Evolutionary conservation across 2,113 vertebrate genomes (phyloP).

Genomic region (Arenaria interpres): DNA sequence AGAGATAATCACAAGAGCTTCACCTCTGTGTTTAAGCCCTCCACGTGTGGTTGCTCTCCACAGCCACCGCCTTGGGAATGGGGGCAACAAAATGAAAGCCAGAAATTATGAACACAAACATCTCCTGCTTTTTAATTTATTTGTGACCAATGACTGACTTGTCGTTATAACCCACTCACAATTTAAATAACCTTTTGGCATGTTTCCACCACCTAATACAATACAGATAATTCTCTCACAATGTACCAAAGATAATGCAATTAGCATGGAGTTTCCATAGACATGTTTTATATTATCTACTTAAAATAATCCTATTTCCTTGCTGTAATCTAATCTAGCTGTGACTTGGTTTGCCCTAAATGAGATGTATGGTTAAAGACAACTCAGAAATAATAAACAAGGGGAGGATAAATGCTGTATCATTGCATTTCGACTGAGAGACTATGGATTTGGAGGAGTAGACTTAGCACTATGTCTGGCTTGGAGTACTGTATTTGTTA

Average conservation of each 20-base stretch:
- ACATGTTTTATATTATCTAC: conserved; percentile 74
- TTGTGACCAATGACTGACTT: conserved; percentile 9
- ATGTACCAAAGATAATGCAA: conserved; percentile 69
- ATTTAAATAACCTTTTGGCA: conserved; percentile 62
- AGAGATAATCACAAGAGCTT: neutral
- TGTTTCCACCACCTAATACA: conserved; percentile 64
- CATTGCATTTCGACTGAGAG: neutral
- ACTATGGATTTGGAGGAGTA: neutral
- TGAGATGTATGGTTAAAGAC: conserved; percentile 50
- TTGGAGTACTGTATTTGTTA: neutral
- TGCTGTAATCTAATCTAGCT: conserved; percentile 70
- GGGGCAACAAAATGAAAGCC: neutral
- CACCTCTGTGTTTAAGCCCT: neutral
- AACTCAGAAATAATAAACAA: conserved; percentile 29
- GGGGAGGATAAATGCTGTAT: neutral
- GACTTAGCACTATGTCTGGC: neutral
- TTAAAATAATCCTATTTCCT: conserved; percentile 76
- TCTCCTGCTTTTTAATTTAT: conserved; percentile 56
- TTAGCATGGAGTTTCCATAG: conserved; percentile 73
- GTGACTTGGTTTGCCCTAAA: conserved; percentile 62
- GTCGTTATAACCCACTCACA: neutral
- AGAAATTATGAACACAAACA: neutral
- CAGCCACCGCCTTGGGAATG: neutral
- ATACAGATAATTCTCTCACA: conserved; percentile 73
- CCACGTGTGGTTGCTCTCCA: neutral